Conservation (phyloP, 2,113 vertebrate genomes). For the Enhydra lutris region DNA sequence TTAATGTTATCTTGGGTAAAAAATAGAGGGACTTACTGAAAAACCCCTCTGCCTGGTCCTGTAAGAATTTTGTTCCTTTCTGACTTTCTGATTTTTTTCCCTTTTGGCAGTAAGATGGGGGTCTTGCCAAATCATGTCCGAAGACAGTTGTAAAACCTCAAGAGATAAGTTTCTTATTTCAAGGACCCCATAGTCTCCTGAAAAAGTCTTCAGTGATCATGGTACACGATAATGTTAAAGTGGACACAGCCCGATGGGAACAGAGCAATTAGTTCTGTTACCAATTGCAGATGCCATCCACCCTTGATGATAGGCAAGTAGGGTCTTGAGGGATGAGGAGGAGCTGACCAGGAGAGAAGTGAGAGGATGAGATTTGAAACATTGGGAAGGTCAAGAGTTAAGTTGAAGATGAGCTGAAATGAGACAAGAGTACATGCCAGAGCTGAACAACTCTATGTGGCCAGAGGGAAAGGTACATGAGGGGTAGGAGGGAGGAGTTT, state of each 20-base stretch:
- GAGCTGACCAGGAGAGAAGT: not conserved
- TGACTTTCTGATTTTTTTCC: not conserved
- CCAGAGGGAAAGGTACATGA: not conserved
- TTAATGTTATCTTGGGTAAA: not conserved
- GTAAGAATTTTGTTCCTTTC: not conserved
- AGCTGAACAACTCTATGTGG: not conserved
- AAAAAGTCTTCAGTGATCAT: not conserved
- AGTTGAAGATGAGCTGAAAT: not conserved
- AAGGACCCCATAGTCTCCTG: not conserved
- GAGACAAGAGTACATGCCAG: not conserved
- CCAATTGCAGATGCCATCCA: not conserved
- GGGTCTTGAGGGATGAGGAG: not conserved
- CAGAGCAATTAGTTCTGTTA: not conserved
- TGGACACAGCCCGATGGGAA: not conserved
- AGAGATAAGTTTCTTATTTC: not conserved
- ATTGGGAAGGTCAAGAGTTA: not conserved
- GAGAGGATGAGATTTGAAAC: not conserved
- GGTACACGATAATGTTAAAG: not conserved
- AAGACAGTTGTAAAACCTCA: not conserved
- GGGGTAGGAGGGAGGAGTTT: not conserved
- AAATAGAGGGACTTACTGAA: not conserved
- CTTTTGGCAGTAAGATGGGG: not conserved
- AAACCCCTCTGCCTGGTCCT: not conserved
- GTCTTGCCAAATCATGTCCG: not conserved
- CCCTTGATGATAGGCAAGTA: not conserved